A percentile compares a stretch with the other conserved stretches of the same genome.
These are phyloP conservation scores for Spea multiplicata DNA, from an alignment of 2,113 vertebrate genomes.

Conservation along the genomic window DNA sequence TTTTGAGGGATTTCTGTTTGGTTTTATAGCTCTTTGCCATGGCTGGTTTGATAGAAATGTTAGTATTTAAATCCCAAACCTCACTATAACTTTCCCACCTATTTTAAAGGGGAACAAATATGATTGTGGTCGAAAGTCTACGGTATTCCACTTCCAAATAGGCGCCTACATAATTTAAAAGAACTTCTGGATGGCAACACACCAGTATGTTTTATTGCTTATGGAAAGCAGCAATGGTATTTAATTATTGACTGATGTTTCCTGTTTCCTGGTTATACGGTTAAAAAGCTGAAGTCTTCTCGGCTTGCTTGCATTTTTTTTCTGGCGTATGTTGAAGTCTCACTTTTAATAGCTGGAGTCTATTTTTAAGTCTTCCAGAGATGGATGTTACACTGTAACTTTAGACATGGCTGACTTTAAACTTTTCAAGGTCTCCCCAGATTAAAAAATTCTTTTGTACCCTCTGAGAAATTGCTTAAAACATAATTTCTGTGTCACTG, in stretches of 20 bases:
- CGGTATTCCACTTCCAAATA: slow-evolving; percentile 10
- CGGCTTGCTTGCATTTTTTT: background rate
- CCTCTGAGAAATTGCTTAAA: too few relatives aligned
- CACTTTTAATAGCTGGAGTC: background rate
- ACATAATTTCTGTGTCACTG: too few relatives aligned
- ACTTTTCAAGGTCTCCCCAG: background rate
- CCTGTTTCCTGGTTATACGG: slow-evolving; percentile 1
- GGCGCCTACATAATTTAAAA: slow-evolving; percentile 27
- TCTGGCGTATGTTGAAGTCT: background rate
- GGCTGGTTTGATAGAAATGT: background rate
- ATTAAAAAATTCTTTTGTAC: too few relatives aligned
- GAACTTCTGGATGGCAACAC: slow-evolving; percentile 1
- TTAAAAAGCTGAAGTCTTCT: background rate
- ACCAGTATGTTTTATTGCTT: slow-evolving; percentile 12
- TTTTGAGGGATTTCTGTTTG: background rate
- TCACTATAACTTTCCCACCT: slow-evolving; percentile 11
- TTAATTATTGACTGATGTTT: slow-evolving; percentile 16
- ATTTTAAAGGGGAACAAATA: background rate
- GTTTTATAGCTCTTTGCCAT: background rate
- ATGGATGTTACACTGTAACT: background rate
- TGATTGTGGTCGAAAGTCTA: slow-evolving; percentile 27
- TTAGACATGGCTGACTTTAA: background rate
- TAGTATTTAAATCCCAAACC: slow-evolving; percentile 11
- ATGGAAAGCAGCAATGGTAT: slow-evolving; percentile 19
- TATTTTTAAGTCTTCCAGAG: background rate